Evolutionary conservation across 2,113 vertebrate genomes (phyloP).

Genomic region (Drymodes brunneopygia): DNA sequence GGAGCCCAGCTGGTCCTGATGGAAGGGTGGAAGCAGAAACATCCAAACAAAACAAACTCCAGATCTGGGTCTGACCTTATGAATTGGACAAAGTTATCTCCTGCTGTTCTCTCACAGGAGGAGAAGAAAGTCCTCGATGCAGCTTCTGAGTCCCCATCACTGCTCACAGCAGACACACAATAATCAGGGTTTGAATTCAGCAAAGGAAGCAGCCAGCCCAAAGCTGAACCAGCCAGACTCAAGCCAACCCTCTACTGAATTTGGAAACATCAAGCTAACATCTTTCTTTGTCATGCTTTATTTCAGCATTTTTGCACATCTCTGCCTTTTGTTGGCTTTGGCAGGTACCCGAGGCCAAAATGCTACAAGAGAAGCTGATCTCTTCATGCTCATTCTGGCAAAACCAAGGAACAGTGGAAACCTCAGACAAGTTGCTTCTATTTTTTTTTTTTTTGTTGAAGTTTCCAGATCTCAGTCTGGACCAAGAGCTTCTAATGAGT

Average conservation of each 20-base stretch:
- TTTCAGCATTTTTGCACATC: neutral
- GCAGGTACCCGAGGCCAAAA: neutral
- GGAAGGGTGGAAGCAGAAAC: neutral
- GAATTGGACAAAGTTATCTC: neutral
- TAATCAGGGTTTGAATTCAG: neutral
- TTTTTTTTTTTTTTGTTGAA: neutral
- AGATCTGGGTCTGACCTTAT: neutral
- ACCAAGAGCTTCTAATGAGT: neutral
- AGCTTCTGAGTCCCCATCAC: neutral
- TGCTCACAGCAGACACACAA: neutral
- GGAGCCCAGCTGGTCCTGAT: neutral
- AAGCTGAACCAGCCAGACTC: neutral
- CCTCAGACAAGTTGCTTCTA: neutral
- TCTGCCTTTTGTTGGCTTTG: conserved; percentile 34
- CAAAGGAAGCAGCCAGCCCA: neutral
- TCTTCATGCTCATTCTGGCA: neutral
- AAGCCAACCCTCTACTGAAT: neutral
- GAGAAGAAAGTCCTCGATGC: neutral
- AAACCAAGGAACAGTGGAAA: neutral
- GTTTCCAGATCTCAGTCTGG: conserved; percentile 10
- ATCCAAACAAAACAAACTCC: neutral
- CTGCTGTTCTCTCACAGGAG: neutral
- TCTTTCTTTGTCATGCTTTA: neutral
- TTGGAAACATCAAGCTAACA: neutral
- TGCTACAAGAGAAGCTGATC: neutral